These are phyloP conservation scores for Tenthredo scrophulariae DNA, from an alignment of 2,888 invertebrate genomes.

Conservation along the genomic window DNA sequence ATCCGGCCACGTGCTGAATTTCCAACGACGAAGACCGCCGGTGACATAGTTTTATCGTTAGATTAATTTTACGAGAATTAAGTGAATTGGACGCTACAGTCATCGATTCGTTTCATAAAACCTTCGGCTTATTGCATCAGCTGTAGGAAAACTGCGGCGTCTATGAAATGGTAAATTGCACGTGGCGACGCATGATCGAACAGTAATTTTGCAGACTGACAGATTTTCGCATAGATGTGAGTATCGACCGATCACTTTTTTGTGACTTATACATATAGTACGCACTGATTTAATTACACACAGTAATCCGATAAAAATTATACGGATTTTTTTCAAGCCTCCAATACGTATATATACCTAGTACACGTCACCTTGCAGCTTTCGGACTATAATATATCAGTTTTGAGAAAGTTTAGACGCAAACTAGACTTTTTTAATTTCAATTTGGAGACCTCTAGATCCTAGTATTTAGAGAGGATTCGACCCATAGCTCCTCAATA, in stretches of 20 bases:
- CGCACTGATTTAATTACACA: slow-evolving; percentile 19
- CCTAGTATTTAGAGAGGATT: no score
- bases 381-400: neutral
- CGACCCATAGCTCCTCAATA: no score
- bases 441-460: no score
- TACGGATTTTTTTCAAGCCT: slow-evolving; percentile 3
- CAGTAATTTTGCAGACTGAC: neutral
- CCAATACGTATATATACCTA: neutral
- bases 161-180: neutral
- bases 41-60: neutral
- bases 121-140: slow-evolving; percentile 26
- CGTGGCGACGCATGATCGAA: neutral
- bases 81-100: neutral
- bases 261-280: neutral
- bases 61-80: neutral
- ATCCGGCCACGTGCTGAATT: slow-evolving; percentile 1
- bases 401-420: no score
- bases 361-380: neutral
- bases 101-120: neutral
- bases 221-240: neutral
- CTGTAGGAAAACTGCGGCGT: neutral
- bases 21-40: neutral
- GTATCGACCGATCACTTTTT: slow-evolving; percentile 23
- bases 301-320: slow-evolving; percentile 23
- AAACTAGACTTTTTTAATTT: no score